Conservation (phyloP, 92 coral and sea anemone species). For the Phenganax stokvisi region DNA sequence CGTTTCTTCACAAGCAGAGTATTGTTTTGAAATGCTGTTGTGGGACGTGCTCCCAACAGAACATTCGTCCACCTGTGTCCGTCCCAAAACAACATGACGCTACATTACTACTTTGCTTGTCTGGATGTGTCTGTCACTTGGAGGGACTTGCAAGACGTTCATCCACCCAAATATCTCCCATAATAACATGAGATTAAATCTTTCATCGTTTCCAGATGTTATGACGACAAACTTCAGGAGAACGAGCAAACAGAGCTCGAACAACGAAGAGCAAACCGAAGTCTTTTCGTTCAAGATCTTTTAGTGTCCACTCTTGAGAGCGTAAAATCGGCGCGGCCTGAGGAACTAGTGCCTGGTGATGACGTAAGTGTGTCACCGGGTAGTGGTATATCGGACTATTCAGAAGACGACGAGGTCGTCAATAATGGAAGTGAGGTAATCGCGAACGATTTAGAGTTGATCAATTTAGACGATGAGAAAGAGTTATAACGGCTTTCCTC, state of each 20-base stretch:
- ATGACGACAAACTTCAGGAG: constrained; percentile 78
- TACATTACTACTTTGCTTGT: too few species aligned
- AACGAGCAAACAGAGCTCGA: constrained; percentile 79
- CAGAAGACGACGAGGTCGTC: constrained; percentile 24
- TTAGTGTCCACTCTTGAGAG: constrained; percentile 76
- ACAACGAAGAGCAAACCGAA: constrained; percentile 76
- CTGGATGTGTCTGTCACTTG: too few species aligned
- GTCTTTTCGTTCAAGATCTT: constrained; percentile 95
- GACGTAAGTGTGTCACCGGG: not conserved
- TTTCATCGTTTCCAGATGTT: constrained; percentile 51
- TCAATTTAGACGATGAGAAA: constrained; percentile 34
- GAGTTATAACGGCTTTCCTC: constrained; percentile 31
- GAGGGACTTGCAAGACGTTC: too few species aligned
- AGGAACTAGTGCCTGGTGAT: constrained; percentile 2
- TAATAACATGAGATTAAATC: not conserved
- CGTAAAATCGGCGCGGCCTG: constrained; percentile 5
- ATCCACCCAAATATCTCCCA: too few species aligned
- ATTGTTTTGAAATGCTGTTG: too few species aligned
- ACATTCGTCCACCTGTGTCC: too few species aligned
- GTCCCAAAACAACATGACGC: too few species aligned
- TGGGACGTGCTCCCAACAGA: too few species aligned
- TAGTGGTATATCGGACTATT: constrained; percentile 11
- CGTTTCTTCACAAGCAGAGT: too few species aligned
- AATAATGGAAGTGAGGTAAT: not conserved
- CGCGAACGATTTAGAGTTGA: constrained; percentile 25